A percentile compares a stretch with the other conserved stretches of the same genome.
Evolutionary conservation across 1,140 invertebrate genomes (phyloP).

Genomic region (Diorhabda sublineata): DNA sequence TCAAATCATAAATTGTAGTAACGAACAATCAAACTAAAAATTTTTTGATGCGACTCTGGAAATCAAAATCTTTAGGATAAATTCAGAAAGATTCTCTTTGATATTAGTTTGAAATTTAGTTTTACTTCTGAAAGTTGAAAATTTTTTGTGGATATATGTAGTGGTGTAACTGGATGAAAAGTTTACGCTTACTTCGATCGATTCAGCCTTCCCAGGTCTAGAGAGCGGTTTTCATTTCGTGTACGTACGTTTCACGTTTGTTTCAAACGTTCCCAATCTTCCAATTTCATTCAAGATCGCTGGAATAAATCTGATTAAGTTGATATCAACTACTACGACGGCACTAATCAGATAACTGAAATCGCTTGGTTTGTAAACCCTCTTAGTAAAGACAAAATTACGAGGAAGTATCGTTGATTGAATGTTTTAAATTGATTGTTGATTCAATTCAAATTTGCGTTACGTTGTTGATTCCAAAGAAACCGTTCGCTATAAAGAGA

Average conservation of each 20-base stretch:
- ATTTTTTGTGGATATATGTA: constrained; percentile 20
- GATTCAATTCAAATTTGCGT: too few relatives aligned
- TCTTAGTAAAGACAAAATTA: too few relatives aligned
- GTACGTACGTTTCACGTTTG: constrained; percentile 4
- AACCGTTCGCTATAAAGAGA: too few relatives aligned
- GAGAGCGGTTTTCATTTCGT: constrained; percentile 3
- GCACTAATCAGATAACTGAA: background rate
- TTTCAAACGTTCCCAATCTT: constrained; percentile 14
- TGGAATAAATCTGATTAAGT: background rate
- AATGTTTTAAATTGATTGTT: too few relatives aligned
- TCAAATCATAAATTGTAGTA: too few relatives aligned
- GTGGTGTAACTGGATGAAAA: constrained; percentile 28
- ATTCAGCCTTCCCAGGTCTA: constrained; percentile 32
- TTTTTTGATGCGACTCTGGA: too few relatives aligned
- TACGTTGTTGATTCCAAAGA: too few relatives aligned
- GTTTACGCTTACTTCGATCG: constrained; percentile 26
- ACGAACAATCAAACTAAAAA: too few relatives aligned
- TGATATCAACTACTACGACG: constrained; percentile 5
- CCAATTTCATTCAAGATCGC: constrained; percentile 6
- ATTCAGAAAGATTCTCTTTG: too few relatives aligned
- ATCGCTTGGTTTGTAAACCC: background rate
- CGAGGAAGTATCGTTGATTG: too few relatives aligned
- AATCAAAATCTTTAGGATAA: too few relatives aligned
- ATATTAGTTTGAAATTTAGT: too few relatives aligned
- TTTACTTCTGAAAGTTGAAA: background rate